Evolutionary conservation across 2,888 invertebrate genomes (phyloP).

Genomic region (Leptinotarsa tumamoca): DNA sequence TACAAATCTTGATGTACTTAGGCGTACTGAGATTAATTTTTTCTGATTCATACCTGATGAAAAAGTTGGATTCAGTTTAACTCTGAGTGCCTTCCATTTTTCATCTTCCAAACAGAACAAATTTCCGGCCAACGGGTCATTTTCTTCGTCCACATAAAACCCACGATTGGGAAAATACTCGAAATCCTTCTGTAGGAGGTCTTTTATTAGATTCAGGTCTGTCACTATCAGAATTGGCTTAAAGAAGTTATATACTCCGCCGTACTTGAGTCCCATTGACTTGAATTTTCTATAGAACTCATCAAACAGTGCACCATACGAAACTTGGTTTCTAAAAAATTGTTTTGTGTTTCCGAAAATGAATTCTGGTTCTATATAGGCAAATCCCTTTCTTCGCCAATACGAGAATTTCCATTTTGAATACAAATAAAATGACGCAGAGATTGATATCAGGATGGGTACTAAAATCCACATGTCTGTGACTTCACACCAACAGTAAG

Average conservation of each 20-base stretch:
- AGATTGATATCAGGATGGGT: too few relatives aligned
- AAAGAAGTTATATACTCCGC: slow-evolving; percentile 49
- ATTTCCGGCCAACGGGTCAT: slow-evolving; percentile 71
- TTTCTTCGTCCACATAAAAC: slow-evolving; percentile 69
- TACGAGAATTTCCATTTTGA: slow-evolving; percentile 42
- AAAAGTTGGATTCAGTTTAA: slow-evolving; percentile 72
- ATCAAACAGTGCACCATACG: slow-evolving; percentile 33
- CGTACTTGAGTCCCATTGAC: slow-evolving; percentile 43
- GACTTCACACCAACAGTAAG: too few relatives aligned
- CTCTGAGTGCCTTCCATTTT: slow-evolving; percentile 72
- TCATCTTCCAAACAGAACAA: slow-evolving; percentile 70
- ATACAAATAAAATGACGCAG: too few relatives aligned
- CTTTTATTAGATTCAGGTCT: slow-evolving; percentile 53
- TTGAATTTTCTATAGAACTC: slow-evolving; percentile 46
- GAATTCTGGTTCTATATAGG: slow-evolving; percentile 47
- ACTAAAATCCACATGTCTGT: too few relatives aligned
- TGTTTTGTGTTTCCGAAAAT: slow-evolving; percentile 54
- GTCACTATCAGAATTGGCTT: slow-evolving; percentile 46
- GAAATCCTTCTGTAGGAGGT: slow-evolving; percentile 72
- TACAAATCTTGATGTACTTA: too few relatives aligned
- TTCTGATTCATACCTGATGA: slow-evolving; percentile 54
- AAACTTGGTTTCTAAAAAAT: slow-evolving; percentile 20
- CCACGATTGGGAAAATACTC: slow-evolving; percentile 73
- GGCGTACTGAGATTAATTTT: too few relatives aligned
- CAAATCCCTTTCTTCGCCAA: slow-evolving; percentile 44